Conservation (phyloP, 2,888 invertebrate genomes). For the Habroteleia sp. region DNA sequence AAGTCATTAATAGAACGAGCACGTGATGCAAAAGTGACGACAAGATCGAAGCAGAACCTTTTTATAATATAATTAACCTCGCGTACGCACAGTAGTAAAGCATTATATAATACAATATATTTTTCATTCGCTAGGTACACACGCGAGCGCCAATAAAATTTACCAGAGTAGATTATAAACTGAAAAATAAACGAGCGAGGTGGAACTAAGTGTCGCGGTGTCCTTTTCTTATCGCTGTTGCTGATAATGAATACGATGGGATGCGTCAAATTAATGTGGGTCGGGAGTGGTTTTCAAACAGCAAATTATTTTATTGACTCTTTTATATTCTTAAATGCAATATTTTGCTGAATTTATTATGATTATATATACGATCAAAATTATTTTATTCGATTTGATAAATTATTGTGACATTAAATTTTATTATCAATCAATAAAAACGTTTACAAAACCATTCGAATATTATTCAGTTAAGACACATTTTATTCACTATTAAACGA, state of each 20-base stretch:
- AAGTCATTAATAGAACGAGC: constrained; percentile 19
- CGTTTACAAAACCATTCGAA: too few species aligned
- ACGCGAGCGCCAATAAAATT: constrained; percentile 41
- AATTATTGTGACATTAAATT: too few species aligned
- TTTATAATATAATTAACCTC: constrained; percentile 50
- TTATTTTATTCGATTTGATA: too few species aligned
- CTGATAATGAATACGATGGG: constrained; percentile 36
- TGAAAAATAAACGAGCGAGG: constrained; percentile 47
- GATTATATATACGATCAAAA: background rate
- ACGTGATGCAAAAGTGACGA: constrained; percentile 26
- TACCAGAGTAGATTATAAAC: constrained; percentile 36
- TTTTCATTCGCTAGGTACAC: constrained; percentile 29
- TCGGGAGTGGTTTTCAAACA: constrained; percentile 11
- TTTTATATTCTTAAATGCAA: constrained; percentile 28
- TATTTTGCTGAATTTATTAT: background rate
- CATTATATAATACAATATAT: constrained; percentile 50
- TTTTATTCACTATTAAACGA: too few species aligned
- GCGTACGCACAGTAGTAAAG: constrained; percentile 42
- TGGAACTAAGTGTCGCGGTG: constrained; percentile 34
- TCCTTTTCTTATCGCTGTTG: constrained; percentile 32
- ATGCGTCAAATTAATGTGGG: constrained; percentile 43
- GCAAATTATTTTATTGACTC: constrained; percentile 52
- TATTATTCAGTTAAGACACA: too few species aligned
- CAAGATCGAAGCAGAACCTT: constrained; percentile 10
- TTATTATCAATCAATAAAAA: too few species aligned